These are phyloP conservation scores for Colletes collaris DNA, from an alignment of 2,888 invertebrate species.

Conservation along the genomic window DNA sequence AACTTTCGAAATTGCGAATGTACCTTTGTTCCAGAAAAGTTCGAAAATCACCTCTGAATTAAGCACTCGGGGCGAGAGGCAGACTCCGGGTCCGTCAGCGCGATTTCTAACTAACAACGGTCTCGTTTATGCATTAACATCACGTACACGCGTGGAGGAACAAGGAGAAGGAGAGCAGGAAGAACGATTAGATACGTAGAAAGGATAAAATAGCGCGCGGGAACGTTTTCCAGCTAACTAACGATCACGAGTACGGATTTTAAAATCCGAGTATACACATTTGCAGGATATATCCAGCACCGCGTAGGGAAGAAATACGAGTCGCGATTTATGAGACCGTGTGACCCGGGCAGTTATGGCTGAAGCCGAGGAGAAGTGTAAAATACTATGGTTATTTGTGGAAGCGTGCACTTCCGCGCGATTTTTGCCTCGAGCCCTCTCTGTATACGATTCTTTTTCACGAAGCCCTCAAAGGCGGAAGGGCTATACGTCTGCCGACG, in stretches of 20 bases:
- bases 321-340: constrained; percentile 47
- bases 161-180: neutral
- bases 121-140: constrained; percentile 42
- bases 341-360: constrained; percentile 54
- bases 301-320: constrained; percentile 17
- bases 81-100: constrained; percentile 32
- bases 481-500: constrained; percentile 47
- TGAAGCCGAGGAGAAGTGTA: constrained; percentile 45
- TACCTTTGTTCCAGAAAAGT: constrained; percentile 57
- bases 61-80: constrained; percentile 39
- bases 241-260: constrained; percentile 27
- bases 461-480: constrained; percentile 52
- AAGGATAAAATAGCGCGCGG: constrained; percentile 12
- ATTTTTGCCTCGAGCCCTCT: constrained; percentile 30
- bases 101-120: constrained; percentile 55
- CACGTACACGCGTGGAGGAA: constrained; percentile 13
- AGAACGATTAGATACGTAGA: neutral
- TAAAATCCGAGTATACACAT: constrained; percentile 41
- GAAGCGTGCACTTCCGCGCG: constrained; percentile 40
- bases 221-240: constrained; percentile 1
- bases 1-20: constrained; percentile 59
- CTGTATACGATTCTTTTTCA: constrained; percentile 58
- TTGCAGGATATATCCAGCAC: constrained; percentile 33
- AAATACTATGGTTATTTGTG: constrained; percentile 57
- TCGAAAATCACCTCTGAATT: constrained; percentile 57